Evolutionary conservation across 2,888 invertebrate genomes (phyloP), one percentile per base, ranked within the genome.

Genomic region (Papilio gigon): DNA sequence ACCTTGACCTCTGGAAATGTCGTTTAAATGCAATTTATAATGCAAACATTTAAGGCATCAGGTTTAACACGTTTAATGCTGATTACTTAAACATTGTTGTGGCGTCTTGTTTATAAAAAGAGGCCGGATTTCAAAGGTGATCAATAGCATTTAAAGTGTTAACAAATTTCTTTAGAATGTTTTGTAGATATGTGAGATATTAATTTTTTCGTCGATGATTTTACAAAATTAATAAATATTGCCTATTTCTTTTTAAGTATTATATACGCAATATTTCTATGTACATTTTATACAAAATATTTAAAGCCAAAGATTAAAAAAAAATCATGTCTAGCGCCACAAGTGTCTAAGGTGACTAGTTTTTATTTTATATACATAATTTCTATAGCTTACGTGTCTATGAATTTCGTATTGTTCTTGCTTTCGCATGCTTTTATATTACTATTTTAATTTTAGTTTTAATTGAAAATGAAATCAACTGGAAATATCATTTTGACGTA

Each of bases 111-210:
- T n/a, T n/a, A n/a, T n/a, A n/a, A n/a, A n/a, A n/a, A n/a, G n/a
- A n/a, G n/a, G n/a, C n/a, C n/a, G n/a, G n/a, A n/a, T n/a, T n/a
- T n/a, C n/a, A n/a, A n/a, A n/a, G n/a, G n/a, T n/a, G n/a, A n/a
- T n/a, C n/a, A n/a, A n/a, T n/a, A n/a, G n/a, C 47, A 47, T 47
- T 47, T 12, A 22, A 47, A 9, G 47, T 47, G 47, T 47, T 47
- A 12, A 42, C 2, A 22, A 47, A 35, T 20, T 27, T 27, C 11
- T 30, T 12, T n/a, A 37, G 63, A 58, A 4, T 20, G 22, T 62
- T 62, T 47, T 68, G 68, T 68, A 64, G 37, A 68, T 35, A 22
- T 25, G 25, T 64, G 4, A 9, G 11, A 47, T 65, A 20, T 58
- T 58, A 47, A 27, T 25, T 65, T 50, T 33, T 11, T 17, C 42